Conservation (phyloP, 1,140 invertebrate species). For the Popillia japonica region DNA sequence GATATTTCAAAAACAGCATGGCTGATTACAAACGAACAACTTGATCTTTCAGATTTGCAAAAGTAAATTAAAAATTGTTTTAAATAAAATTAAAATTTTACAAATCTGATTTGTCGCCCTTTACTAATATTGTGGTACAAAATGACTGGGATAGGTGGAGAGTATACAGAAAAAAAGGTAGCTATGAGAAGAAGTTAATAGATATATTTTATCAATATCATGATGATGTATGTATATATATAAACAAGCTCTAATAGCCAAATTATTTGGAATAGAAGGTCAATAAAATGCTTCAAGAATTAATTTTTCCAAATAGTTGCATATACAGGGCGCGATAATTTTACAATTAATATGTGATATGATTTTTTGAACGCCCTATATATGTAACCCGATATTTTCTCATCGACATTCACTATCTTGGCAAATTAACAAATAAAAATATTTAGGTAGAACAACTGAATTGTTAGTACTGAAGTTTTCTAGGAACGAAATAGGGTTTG, state of each 20-base stretch:
- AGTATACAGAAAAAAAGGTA: conserved; percentile 10
- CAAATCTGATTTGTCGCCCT: no score
- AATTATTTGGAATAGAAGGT: no score
- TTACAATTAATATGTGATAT: neutral
- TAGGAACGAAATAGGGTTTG: neutral
- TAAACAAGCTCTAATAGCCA: no score
- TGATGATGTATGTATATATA: neutral
- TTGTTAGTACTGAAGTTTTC: neutral
- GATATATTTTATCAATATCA: conserved; percentile 13
- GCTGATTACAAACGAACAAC: no score
- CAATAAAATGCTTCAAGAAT: no score
- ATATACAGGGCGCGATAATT: neutral
- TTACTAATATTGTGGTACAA: conserved; percentile 6
- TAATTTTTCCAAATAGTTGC: neutral
- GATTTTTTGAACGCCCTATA: neutral
- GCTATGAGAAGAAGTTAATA: neutral
- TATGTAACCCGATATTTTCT: neutral
- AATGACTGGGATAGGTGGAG: neutral
- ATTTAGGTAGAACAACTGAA: neutral
- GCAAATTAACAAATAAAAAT: neutral
- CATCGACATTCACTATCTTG: neutral
- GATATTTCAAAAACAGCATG: no score
- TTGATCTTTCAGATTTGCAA: no score
- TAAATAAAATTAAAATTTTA: no score
- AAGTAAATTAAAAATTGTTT: no score